Evolutionary conservation across 1,140 invertebrate species (phyloP).

Genomic region (Drosophila kepulauana): DNA sequence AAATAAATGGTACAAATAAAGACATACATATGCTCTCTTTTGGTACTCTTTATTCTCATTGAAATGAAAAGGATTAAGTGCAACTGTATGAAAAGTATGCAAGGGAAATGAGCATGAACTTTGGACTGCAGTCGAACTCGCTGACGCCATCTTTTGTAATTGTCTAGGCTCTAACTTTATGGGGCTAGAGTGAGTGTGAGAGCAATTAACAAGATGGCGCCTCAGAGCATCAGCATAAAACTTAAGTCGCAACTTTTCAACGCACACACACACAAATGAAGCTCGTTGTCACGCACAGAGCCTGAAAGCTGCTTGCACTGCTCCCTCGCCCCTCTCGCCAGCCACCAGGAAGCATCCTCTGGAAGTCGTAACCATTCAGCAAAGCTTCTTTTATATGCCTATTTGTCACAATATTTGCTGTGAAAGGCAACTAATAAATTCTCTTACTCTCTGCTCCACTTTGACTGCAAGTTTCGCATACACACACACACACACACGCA

Average conservation of each 20-base stretch:
- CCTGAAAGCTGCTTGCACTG: conserved; percentile 13
- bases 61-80: conserved; percentile 22
- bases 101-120: conserved; percentile 17
- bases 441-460: conserved; percentile 56
- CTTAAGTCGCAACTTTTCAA: conserved; percentile 46
- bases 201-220: conserved; percentile 72
- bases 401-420: conserved; percentile 78
- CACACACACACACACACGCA: conserved; percentile 13
- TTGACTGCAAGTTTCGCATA: conserved; percentile 32
- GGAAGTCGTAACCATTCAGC: conserved; percentile 19
- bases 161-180: conserved; percentile 19
- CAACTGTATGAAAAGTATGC: conserved; percentile 34
- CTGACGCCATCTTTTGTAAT: conserved; percentile 30
- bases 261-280: conserved; percentile 15
- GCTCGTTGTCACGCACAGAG: conserved; percentile 38
- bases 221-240: conserved; percentile 36
- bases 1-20: conserved; percentile 2
- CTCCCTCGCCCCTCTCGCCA: not conserved
- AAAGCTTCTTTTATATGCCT: conserved; percentile 63
- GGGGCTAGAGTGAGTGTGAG: conserved; percentile 15
- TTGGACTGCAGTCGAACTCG: conserved; percentile 1
- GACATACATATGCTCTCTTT: not conserved
- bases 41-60: conserved; percentile 10
- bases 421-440: conserved; percentile 79
- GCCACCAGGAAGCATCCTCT: not conserved